Conservation (phyloP, 2,113 vertebrate species). For the Vanacampus margaritifer region DNA sequence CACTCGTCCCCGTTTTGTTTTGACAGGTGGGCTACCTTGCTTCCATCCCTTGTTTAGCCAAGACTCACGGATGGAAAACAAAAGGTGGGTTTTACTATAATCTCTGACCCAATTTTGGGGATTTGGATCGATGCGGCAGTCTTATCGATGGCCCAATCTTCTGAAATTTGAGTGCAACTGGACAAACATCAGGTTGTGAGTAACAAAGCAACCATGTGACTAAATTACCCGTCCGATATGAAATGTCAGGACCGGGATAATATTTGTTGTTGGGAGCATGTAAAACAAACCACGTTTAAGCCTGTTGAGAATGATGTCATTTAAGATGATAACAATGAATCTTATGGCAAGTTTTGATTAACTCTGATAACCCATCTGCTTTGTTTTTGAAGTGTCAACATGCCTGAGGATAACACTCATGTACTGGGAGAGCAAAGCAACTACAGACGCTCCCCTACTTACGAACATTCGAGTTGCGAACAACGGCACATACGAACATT, state of each 20-base stretch:
- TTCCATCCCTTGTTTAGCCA: constrained; percentile 6
- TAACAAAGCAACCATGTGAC: not conserved
- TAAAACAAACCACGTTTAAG: not conserved
- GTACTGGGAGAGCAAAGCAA: not conserved
- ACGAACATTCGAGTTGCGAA: too few species aligned
- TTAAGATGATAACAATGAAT: not conserved
- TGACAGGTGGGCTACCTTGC: constrained; percentile 28
- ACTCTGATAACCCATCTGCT: not conserved
- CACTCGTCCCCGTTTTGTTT: constrained; percentile 27
- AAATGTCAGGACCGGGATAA: not conserved
- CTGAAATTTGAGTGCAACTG: not conserved
- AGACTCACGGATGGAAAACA: not conserved
- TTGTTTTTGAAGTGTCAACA: not conserved
- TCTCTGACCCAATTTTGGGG: constrained; percentile 50
- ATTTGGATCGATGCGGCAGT: constrained; percentile 25
- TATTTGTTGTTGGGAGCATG: not conserved
- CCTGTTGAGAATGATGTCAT: not conserved
- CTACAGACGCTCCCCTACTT: too few species aligned
- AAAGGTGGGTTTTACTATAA: constrained; percentile 39
- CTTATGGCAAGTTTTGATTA: not conserved
- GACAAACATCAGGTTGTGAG: constrained; percentile 13
- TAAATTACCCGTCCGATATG: constrained; percentile 7
- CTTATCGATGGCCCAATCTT: constrained; percentile 25
- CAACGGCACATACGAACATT: too few species aligned
- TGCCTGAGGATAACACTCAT: not conserved